Base-by-base conservation (phyloP, 2,888 invertebrate genomes). In the Ariolimax columbianus region DNA sequence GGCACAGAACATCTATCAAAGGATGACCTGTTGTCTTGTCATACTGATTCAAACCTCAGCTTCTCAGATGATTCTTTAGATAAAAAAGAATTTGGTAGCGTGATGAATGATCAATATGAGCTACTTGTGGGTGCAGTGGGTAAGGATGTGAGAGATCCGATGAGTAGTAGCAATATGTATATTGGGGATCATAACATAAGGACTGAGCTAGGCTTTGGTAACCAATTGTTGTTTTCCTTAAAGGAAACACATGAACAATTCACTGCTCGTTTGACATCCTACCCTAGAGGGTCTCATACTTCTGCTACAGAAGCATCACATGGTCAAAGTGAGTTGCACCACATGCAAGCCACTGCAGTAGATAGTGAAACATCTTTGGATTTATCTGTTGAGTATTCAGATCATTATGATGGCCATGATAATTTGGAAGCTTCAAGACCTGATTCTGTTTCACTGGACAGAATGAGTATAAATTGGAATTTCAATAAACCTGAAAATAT, bases 11-110 rank as follows among this genome's bases (percentile, higher is more conserved):
- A 14, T 40, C 43, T 9, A 26, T 4, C 30, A 51, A 43, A 75
- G 6, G 9, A 75, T 14, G 51, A 51, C 3, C n/a, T 1, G 17
- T 2, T n/a, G 14, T 73, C 9, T 0, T 43, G n/a, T 73, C 7
- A 51, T 9, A 47, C 17, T 51, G 30, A 78, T 38, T 26, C 38
- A 40, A 40, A 78, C 38, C 14, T 38, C 3, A 78, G 59, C 51
- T 78, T 59, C 14, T 78, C 78, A 55, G 78, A 78, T 14, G 78
- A 78, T 78, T 78, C 78, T 38, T 78, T 78, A 23, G 77, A 77
- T 36, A 30, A 47, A 30, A 19, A 47, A 47, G 47, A 47, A 30
- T n/a, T 19, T 17, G 47, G 17, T 75, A 17, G 26, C 11, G 4
- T 23, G 40, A 0, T 3, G 3, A 40, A 17, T 72, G 40, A 19